Conservation (phyloP, 2,113 vertebrate genomes). For the Carassius carassius region DNA sequence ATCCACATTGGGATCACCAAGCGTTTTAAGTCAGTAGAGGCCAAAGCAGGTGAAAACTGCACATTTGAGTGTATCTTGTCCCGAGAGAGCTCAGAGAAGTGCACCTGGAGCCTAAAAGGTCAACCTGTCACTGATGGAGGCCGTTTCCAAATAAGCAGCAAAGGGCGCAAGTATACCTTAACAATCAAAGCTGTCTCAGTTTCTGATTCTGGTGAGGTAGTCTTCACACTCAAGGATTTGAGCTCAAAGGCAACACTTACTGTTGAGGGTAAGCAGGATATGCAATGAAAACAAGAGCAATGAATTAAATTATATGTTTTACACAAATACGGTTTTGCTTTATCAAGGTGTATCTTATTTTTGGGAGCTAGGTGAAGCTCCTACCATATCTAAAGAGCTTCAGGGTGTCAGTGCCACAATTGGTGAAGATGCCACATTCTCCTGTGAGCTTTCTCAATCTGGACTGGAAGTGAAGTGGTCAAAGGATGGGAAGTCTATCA, state of each 20-base stretch:
- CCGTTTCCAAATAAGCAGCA: constrained; percentile 73
- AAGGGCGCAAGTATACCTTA: constrained; percentile 87
- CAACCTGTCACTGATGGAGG: constrained; percentile 71
- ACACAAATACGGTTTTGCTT: neutral
- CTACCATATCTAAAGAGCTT: constrained; percentile 77
- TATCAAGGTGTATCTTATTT: neutral
- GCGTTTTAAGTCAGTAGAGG: constrained; percentile 84
- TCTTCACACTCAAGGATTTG: constrained; percentile 82
- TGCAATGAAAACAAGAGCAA: no score
- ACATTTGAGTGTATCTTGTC: constrained; percentile 93
- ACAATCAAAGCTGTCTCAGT: constrained; percentile 70
- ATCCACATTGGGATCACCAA: constrained; percentile 94
- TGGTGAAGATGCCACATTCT: constrained; percentile 82
- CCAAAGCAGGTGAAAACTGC: constrained; percentile 86
- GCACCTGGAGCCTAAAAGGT: constrained; percentile 81
- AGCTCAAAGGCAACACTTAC: constrained; percentile 83
- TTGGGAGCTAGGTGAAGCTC: constrained; percentile 77
- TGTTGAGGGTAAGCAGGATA: constrained; percentile 76
- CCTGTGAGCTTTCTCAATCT: constrained; percentile 81
- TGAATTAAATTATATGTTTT: neutral
- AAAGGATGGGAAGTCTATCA: constrained; percentile 84
- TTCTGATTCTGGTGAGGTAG: constrained; percentile 82
- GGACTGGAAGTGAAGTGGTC: constrained; percentile 81
- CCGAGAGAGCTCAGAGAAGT: constrained; percentile 79
- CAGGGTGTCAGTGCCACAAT: constrained; percentile 69